A percentile compares a stretch with the other conserved stretches of the same genome.
These are phyloP conservation scores for Amphiprion percula DNA, from an alignment of 2,113 vertebrate species.

Conservation along the genomic window DNA sequence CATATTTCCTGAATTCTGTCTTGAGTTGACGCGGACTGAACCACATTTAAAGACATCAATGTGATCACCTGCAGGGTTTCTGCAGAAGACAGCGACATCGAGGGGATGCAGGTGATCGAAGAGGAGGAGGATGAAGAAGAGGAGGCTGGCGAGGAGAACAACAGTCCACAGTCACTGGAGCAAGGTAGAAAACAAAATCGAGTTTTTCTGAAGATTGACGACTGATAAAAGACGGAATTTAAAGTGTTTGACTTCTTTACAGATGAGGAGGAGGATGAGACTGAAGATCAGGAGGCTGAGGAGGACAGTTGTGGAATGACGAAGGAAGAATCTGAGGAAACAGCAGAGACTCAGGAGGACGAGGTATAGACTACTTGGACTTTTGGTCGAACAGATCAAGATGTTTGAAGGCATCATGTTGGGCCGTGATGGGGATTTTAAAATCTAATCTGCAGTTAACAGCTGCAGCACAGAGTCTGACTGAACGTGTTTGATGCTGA, in stretches of 20 bases:
- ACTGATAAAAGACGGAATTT: neutral
- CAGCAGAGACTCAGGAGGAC: conserved; percentile 21
- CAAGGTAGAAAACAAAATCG: conserved; percentile 20
- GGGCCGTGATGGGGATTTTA: too few species aligned
- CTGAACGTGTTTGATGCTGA: too few species aligned
- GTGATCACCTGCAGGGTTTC: conserved; percentile 34
- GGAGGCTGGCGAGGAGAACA: neutral
- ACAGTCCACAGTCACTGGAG: neutral
- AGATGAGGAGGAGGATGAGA: conserved; percentile 6
- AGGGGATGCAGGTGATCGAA: conserved; percentile 78
- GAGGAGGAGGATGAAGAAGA: conserved; percentile 43
- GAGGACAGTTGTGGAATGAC: neutral
- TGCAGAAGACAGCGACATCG: conserved; percentile 73
- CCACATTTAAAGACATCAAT: neutral
- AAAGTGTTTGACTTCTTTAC: neutral
- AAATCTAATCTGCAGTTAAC: too few species aligned
- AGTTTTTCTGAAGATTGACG: neutral
- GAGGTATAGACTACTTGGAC: neutral
- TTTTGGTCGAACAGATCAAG: too few species aligned
- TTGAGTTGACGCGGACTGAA: too few species aligned
- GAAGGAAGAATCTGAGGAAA: neutral
- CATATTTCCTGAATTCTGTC: too few species aligned
- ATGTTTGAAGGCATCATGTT: too few species aligned
- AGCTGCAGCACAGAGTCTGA: too few species aligned
- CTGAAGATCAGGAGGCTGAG: neutral